A percentile compares a stretch with the other conserved stretches of the same genome.
These are phyloP conservation scores for Alauda arvensis DNA, from an alignment of 2,797 vertebrate species.

Conservation along the genomic window DNA sequence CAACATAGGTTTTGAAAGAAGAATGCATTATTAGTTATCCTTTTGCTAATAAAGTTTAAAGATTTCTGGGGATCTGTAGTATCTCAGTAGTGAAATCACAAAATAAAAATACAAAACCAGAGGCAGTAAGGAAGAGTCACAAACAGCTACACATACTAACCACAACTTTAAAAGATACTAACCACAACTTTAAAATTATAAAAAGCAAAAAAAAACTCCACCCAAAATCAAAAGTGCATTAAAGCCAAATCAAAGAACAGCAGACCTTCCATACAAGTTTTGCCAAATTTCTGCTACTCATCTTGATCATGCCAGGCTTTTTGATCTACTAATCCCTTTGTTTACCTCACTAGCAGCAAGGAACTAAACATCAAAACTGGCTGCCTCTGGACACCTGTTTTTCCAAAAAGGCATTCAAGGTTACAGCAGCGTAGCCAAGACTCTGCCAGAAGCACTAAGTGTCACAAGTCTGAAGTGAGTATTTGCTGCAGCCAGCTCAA, in stretches of 20 bases:
- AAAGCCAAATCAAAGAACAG: not conserved
- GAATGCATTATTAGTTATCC: not conserved
- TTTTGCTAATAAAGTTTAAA: not conserved
- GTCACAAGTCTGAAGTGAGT: not conserved
- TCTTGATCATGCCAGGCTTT: not conserved
- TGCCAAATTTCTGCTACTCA: not conserved
- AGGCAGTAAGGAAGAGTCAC: not conserved
- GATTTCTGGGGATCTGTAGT: not conserved
- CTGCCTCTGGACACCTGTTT: not conserved
- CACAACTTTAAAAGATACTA: not conserved
- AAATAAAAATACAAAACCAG: not conserved
- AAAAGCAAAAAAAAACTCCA: rapidly evolving
- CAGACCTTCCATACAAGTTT: not conserved
- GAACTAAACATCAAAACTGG: not conserved
- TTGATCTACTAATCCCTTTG: not conserved
- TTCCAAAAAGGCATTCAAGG: not conserved
- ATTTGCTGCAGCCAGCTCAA: not conserved
- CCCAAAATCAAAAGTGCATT: rapidly evolving
- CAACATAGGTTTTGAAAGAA: not conserved
- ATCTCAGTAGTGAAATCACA: not conserved
- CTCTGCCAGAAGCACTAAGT: not conserved
- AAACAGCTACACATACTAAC: not conserved
- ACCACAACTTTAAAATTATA: not conserved
- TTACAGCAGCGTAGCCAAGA: not conserved
- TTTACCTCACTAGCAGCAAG: not conserved